Evolutionary conservation across 1,140 invertebrate genomes (phyloP), one percentile per base, ranked within the genome.

Genomic region (Capitella teleta): DNA sequence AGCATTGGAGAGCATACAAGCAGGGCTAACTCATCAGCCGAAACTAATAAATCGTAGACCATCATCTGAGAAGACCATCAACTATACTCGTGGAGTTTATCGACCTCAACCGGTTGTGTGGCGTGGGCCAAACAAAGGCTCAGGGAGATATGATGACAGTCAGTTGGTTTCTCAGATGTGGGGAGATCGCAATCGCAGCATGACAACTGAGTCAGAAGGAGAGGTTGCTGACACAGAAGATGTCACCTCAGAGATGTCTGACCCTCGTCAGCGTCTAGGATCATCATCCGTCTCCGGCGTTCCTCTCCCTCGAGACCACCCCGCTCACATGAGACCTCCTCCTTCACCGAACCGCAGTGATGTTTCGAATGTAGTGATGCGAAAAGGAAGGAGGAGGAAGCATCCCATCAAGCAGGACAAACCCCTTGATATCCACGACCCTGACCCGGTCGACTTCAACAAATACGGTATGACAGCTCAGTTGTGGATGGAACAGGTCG

Each of bases 401-500:
- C 12, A 5, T 16, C n/a, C n/a, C n/a, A 18, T 26, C 5, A 5
- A 36, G 44, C 25, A 25, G 21, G 26, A 49, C 6, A 14, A 19
- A 41, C n/a, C 46, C 12, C 52, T 38, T 16, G 21, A 30, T n/a
- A 40, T 53, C 18, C 24, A 24, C 18, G 52, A 53, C 5, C 52
- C 52, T 8, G 46, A 41, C 16, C 38, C 38, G 12, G 37, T 53
- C 14, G 45, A 47, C 16, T 53, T 53, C 18, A 40, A 28, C n/a
- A 40, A 53, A 19, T 53, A 50, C 28, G 52, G 46, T 18, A 40
- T 30, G 10, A 41, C 45, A 19, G 52, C 52, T 2, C 18, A 32
- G 28, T 23, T 53, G 12, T 53, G 52, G 52, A 49, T 53, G 52
- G 52, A 53, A 36, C 52, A 53, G 47, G 45, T 53, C 4, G 52